A percentile compares a stretch with the other conserved stretches of the same genome.
Evolutionary conservation across 2,888 invertebrate genomes (phyloP).

Genomic region (Mythimna loreyi): DNA sequence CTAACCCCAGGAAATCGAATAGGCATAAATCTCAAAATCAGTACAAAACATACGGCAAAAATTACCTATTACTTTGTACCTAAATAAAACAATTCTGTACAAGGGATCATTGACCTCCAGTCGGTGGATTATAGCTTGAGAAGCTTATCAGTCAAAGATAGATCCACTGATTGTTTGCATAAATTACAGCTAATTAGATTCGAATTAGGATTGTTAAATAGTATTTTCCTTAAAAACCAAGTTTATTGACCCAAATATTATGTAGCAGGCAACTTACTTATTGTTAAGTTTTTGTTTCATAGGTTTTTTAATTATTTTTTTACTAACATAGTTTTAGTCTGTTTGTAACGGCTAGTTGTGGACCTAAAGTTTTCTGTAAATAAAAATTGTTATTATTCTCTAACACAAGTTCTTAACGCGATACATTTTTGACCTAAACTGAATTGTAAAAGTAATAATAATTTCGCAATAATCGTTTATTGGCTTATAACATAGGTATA

Average conservation of each 20-base stretch:
- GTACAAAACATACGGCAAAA: neutral
- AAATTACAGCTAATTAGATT: slow-evolving; percentile 55
- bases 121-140: slow-evolving; percentile 33
- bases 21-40: neutral
- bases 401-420: too few relatives aligned
- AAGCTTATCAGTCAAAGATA: slow-evolving; percentile 62
- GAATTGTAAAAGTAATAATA: too few relatives aligned
- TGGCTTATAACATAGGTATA: too few relatives aligned
- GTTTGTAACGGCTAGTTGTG: too few relatives aligned
- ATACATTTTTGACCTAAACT: too few relatives aligned
- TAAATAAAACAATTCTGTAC: slow-evolving; percentile 16
- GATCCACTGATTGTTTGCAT: slow-evolving; percentile 50
- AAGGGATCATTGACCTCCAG: slow-evolving; percentile 41
- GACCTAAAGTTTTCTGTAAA: too few relatives aligned
- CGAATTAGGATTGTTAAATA: slow-evolving; percentile 18
- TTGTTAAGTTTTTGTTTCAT: too few relatives aligned
- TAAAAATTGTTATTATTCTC: too few relatives aligned
- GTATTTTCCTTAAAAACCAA: slow-evolving; percentile 2
- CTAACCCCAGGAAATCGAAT: neutral
- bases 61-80: slow-evolving; percentile 1
- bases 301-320: too few relatives aligned
- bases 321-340: too few relatives aligned
- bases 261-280: too few relatives aligned
- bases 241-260: neutral
- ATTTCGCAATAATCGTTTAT: too few relatives aligned